Conservation (phyloP, 2,113 vertebrate species). For the Proterorhinus semilunaris region DNA sequence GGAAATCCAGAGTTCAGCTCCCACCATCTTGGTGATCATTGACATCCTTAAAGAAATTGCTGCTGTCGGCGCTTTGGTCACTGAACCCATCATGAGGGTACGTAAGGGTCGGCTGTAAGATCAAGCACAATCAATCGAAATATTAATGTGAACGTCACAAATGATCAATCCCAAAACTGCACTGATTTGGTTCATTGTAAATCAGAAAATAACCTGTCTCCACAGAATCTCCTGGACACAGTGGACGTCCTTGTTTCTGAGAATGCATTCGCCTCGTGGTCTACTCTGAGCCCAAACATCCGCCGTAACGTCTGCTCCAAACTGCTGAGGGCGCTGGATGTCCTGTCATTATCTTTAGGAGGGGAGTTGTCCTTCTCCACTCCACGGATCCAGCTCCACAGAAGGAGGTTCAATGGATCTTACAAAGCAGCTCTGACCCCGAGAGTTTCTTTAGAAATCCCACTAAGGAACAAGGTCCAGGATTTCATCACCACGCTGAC, state of each 20-base stretch:
- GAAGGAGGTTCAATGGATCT: slow-evolving; percentile 10
- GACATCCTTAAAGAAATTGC: slow-evolving; percentile 56
- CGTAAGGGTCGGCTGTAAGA: slow-evolving; percentile 1
- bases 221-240: slow-evolving; percentile 65
- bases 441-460: slow-evolving; percentile 62
- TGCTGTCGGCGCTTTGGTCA: slow-evolving; percentile 10
- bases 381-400: slow-evolving; percentile 44
- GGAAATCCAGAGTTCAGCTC: slow-evolving; percentile 30
- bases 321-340: slow-evolving; percentile 77
- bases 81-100: slow-evolving; percentile 40
- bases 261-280: slow-evolving; percentile 54
- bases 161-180: too few species aligned
- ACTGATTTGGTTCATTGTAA: too few species aligned
- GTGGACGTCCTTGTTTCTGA: slow-evolving; percentile 57
- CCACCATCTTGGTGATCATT: slow-evolving; percentile 54
- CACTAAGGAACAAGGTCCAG: background rate
- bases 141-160: background rate
- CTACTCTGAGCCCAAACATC: slow-evolving; percentile 30
- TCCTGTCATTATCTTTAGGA: slow-evolving; percentile 51
- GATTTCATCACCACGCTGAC: slow-evolving; percentile 69
- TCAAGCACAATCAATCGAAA: background rate
- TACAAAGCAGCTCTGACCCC: slow-evolving; percentile 37
- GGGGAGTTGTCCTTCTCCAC: slow-evolving; percentile 25
- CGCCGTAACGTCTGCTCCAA: slow-evolving; percentile 52
- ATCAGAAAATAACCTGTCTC: slow-evolving; percentile 16